These are phyloP conservation scores for Malurus elegans DNA, from an alignment of 2,113 vertebrate species.

Conservation along the genomic window DNA sequence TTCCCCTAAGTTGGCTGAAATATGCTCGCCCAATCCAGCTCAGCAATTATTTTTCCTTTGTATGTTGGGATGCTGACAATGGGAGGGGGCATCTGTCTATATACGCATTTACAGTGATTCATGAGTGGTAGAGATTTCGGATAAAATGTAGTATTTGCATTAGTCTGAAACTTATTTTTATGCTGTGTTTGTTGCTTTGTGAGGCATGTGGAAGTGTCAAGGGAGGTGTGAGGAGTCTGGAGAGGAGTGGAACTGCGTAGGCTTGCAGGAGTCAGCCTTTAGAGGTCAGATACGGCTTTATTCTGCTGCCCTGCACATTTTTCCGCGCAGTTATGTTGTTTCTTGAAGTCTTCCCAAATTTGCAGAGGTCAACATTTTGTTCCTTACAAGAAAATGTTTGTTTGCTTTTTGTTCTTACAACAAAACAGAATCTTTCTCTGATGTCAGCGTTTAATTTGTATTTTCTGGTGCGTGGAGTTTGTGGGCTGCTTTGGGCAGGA, in stretches of 20 bases:
- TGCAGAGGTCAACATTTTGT: conserved; percentile 43
- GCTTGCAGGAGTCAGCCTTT: neutral
- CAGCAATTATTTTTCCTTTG: neutral
- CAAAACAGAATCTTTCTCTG: conserved; percentile 32
- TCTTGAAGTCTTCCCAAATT: conserved; percentile 50
- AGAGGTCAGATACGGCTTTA: neutral
- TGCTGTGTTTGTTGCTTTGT: neutral
- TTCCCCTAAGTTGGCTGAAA: neutral
- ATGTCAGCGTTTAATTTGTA: conserved; percentile 18
- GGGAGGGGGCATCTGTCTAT: neutral
- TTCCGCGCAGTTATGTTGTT: conserved; percentile 15
- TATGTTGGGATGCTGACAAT: neutral
- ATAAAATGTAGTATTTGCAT: neutral
- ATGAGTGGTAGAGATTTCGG: neutral
- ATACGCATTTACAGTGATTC: neutral
- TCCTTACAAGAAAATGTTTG: conserved; percentile 48
- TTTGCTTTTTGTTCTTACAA: conserved; percentile 34
- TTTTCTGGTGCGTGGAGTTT: neutral
- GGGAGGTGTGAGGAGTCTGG: neutral
- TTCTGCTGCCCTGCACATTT: conserved; percentile 56
- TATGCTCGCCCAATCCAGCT: neutral
- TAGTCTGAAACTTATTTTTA: neutral
- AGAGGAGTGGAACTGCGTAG: neutral
- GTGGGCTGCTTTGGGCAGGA: conserved; percentile 31
- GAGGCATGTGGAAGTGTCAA: neutral